phyloP scores from a whole-genome alignment of 2,797 vertebrate species.

The Enteromius treurensis region DNA sequence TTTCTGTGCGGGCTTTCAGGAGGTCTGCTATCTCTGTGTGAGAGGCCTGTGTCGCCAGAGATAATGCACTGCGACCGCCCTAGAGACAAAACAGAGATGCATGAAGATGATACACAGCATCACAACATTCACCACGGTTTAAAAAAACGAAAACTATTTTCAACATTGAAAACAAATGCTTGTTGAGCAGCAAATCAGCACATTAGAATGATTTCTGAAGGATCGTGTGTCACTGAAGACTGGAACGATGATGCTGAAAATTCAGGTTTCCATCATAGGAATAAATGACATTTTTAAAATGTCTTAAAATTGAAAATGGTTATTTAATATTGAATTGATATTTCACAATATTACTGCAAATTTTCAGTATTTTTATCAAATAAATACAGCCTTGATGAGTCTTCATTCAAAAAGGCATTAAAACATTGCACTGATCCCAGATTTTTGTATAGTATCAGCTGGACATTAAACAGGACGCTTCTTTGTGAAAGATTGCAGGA shows the following conservation, averaged over 20 bases:
- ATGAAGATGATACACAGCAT: conserved; percentile 1
- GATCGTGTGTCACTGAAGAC: not conserved
- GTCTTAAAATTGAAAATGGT: not conserved
- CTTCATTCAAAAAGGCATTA: not conserved
- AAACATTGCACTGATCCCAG: not conserved
- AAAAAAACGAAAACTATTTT: not conserved
- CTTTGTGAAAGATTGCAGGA: not conserved
- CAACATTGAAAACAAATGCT: not conserved
- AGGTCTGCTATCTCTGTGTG: conserved; percentile 76
- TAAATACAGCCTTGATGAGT: not conserved
- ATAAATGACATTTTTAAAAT: not conserved
- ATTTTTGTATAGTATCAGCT: not conserved
- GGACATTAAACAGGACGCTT: not conserved
- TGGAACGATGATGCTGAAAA: not conserved
- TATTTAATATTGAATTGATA: not conserved
- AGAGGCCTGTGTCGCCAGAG: conserved; percentile 73
- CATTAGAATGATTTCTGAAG: not conserved
- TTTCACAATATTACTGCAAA: not conserved
- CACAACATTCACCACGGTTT: not conserved
- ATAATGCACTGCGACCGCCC: conserved; percentile 76
- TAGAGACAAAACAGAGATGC: conserved; percentile 57
- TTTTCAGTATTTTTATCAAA: not conserved
- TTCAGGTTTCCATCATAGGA: not conserved
- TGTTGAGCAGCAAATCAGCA: not conserved
- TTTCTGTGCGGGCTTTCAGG: conserved; percentile 74